Evolutionary conservation across 1,140 invertebrate genomes (phyloP), one percentile per base, ranked within the genome.

Genomic region (Drosophila nigrodunni): DNA sequence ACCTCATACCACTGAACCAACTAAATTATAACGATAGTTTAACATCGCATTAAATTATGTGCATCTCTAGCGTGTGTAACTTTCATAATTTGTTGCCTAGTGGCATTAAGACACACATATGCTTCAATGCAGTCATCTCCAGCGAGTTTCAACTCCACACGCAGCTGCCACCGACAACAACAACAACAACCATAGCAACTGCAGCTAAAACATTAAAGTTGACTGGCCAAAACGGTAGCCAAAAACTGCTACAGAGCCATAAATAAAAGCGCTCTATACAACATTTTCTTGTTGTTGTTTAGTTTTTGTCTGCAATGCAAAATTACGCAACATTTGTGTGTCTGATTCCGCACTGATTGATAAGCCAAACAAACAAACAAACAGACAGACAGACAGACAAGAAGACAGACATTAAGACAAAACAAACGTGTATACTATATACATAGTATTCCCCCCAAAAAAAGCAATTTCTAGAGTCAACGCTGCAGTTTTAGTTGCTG

Each of bases 341-440:
- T 44, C 67, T 62, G 60, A 75, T 76, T 67, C 67, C 78, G 46
- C 66, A 71, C 72, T 80, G 78, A 78, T 78, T 78, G 78, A 80
- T 80, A 75, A 75, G 58, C 71, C 41, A 80, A 74, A 74, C 60
- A 74, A 74, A 77, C 44, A 49, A 55, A 58, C 13, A 59, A 62
- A 47, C 30, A 64, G 25, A 11, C 25, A 50, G 37, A 35, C 25
- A 65, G 30, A 70, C 3, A 49, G 54, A 44, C 30, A 69, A 34
- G 41, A 7, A 57, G 41, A 55, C 43, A 41, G n/a, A 43, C 34
- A 34, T 55, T 39, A 41, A 47, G 25, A 30, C 25, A 30, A 30
- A 30, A 30, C 25, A 30, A 30, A 30, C 25, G 25, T 30, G 25
- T 30, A 30, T 30, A 30, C 25, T 15, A 10, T 47, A 47, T 47